Evolutionary conservation across 2,888 invertebrate species (phyloP).

Genomic region (Coleophora flavipennella): DNA sequence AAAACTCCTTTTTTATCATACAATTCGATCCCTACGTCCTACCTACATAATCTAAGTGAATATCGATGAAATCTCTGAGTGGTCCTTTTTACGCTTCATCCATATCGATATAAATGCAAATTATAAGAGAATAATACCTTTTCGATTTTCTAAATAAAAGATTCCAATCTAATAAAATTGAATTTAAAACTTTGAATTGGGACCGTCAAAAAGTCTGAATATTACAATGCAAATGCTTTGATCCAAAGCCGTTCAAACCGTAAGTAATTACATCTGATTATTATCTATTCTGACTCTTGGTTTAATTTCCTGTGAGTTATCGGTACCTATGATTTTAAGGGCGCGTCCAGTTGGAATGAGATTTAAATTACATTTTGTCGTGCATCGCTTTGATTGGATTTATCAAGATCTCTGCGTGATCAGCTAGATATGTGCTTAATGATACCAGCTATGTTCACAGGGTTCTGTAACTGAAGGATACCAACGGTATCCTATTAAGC

Average conservation of each 20-base stretch:
- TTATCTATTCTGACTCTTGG: conserved; percentile 32
- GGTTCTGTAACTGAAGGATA: too few species aligned
- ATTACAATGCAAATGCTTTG: conserved; percentile 37
- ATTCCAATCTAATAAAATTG: conserved; percentile 24
- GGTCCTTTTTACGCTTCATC: conserved; percentile 1
- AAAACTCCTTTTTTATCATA: too few species aligned
- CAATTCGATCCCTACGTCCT: too few species aligned
- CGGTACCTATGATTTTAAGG: conserved; percentile 22
- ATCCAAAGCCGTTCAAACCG: conserved; percentile 37
- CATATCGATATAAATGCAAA: conserved; percentile 29
- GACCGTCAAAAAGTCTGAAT: conserved; percentile 34
- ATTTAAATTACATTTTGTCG: conserved; percentile 49
- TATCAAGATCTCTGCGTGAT: conserved; percentile 30
- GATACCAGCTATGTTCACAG: too few species aligned
- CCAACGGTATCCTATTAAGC: too few species aligned
- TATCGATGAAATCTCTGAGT: background rate
- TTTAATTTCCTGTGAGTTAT: conserved; percentile 43
- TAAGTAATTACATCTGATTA: conserved; percentile 48
- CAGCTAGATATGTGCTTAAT: background rate
- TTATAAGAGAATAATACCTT: conserved; percentile 20
- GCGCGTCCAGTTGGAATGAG: conserved; percentile 34
- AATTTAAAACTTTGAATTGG: conserved; percentile 34
- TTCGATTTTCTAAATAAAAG: conserved; percentile 27
- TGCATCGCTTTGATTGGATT: conserved; percentile 35
- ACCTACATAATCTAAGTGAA: too few species aligned